Conservation (phyloP, 2,113 vertebrate genomes). For the Macrotis lagotis region DNA sequence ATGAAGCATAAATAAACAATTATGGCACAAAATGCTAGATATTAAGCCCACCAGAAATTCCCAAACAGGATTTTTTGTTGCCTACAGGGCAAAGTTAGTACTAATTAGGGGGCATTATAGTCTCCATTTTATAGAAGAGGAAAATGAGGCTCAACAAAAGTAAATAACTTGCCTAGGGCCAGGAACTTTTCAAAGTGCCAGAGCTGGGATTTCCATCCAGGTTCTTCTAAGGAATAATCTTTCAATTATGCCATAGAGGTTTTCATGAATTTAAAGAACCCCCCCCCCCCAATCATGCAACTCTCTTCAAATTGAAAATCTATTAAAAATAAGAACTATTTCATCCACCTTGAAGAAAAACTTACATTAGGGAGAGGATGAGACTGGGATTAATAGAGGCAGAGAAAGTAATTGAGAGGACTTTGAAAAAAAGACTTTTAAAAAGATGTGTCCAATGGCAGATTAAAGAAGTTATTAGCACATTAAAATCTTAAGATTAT, state of each 20-base stretch:
- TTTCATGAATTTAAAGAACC: background rate
- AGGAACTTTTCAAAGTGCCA: background rate
- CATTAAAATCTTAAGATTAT: conserved; percentile 70
- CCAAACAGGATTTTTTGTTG: background rate
- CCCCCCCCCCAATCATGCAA: background rate
- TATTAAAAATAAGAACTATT: background rate
- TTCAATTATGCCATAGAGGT: background rate
- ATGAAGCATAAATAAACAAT: background rate
- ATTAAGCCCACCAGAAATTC: background rate
- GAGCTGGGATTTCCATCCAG: background rate
- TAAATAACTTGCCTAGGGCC: background rate
- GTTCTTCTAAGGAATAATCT: background rate
- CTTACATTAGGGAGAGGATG: background rate
- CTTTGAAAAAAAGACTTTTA: background rate
- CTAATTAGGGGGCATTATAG: background rate
- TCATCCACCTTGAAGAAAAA: background rate
- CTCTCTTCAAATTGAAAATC: background rate
- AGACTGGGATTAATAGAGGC: background rate
- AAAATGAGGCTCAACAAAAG: background rate
- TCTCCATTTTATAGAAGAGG: background rate
- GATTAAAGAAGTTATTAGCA: conserved; percentile 55
- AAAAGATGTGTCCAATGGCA: background rate
- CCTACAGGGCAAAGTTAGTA: background rate
- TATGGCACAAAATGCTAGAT: background rate
- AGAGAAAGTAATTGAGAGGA: background rate